Evolutionary conservation across 2,888 invertebrate genomes (phyloP).

Genomic region (Argyresthia goedartella): DNA sequence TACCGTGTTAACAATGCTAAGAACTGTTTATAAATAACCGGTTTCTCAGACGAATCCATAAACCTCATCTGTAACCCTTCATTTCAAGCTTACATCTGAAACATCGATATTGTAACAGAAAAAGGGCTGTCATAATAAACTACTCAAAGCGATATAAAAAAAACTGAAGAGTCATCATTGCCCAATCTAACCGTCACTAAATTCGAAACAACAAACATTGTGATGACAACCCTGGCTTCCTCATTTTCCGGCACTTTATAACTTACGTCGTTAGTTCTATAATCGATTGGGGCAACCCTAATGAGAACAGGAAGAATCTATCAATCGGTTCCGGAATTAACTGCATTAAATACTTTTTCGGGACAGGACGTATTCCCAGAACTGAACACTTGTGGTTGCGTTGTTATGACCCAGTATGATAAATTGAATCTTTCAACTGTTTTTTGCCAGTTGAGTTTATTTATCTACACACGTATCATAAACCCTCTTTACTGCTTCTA

Average conservation of each 20-base stretch:
- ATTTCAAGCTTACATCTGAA: neutral
- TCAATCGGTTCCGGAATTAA: slow-evolving; percentile 30
- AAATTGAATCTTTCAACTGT: too few relatives aligned
- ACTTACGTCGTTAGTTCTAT: neutral
- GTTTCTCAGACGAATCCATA: too few relatives aligned
- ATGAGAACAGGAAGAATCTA: slow-evolving; percentile 57
- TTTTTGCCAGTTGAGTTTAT: too few relatives aligned
- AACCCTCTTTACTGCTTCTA: too few relatives aligned
- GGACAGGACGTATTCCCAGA: slow-evolving; percentile 33
- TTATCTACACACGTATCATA: too few relatives aligned
- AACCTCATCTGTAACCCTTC: too few relatives aligned
- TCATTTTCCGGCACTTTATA: neutral
- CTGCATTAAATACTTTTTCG: slow-evolving; percentile 26
- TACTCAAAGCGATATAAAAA: neutral
- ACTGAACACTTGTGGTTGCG: too few relatives aligned
- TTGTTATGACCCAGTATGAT: too few relatives aligned
- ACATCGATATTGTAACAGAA: neutral
- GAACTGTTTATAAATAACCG: too few relatives aligned
- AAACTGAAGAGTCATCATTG: neutral
- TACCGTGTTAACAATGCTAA: too few relatives aligned
- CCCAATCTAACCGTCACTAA: neutral
- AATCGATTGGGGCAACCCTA: slow-evolving; percentile 19
- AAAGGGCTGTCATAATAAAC: neutral
- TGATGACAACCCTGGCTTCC: neutral
- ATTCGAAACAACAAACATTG: neutral